phyloP scores from a whole-genome alignment of 2,113 vertebrate species.

The Hippolais icterina region DNA sequence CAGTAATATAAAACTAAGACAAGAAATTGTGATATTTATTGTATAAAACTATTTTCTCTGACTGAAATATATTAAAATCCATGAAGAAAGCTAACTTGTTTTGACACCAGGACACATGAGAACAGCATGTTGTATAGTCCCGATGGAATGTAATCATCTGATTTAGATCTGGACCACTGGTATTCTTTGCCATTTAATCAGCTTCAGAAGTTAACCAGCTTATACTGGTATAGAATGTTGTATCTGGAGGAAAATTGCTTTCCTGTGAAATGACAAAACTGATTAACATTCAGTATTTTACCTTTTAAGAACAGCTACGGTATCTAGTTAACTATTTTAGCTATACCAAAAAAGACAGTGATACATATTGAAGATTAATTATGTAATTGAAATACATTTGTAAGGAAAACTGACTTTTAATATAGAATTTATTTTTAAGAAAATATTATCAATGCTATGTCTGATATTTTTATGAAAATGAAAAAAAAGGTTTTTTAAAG shows the following conservation, averaged over 20 bases:
- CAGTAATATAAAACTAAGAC: neutral
- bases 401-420: neutral
- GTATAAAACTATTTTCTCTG: neutral
- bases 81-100: neutral
- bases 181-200: neutral
- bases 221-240: neutral
- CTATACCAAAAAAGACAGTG: neutral
- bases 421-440: neutral
- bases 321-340: neutral
- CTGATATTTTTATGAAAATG: neutral
- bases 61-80: neutral
- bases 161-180: neutral
- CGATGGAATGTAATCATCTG: neutral
- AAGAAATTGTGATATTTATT: neutral
- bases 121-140: neutral
- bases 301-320: neutral
- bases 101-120: neutral
- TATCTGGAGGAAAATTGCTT: neutral
- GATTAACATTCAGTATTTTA: neutral
- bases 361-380: neutral
- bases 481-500: neutral
- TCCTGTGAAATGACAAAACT: neutral
- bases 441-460: neutral
- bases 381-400: neutral
- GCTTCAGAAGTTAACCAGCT: neutral